Evolutionary conservation across 2,888 invertebrate genomes (phyloP), one percentile per base, ranked within the genome.

Genomic region (Vesta saturnalis): DNA sequence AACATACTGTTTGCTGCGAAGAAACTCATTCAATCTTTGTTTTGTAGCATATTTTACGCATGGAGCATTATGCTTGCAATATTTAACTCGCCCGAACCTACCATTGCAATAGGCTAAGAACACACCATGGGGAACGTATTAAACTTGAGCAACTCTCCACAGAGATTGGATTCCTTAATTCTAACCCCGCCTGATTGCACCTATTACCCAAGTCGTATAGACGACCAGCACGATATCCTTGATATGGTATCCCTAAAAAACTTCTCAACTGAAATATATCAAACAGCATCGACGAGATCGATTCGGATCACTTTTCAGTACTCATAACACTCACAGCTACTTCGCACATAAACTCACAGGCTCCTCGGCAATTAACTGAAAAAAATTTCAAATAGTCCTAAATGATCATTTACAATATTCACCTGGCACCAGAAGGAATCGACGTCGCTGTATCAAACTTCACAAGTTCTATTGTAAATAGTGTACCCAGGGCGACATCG

Each of bases 351-450:
- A 60, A 60, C 2, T 21, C 47, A 60, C 60, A 60, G 15, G 22
- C 23, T 60, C 60, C 47, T 60, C 60, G 49, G 39, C 57, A 57
- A 57, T 39, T 39, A 57, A 39, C 18, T 57, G 35, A 19, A 39
- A 57, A 59, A 10, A 59, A 46, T n/a, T 59, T 59, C 55, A 55
- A 55, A 55, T 15, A 55, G 55, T 18, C 46, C 21, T 59, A 59
- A 59, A 46, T 46, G 22, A 43, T 1, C 43, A 59, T 35, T 21
- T 46, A 21, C 19, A 59, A 59, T 21, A 46, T 16, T 58, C n/a
- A n/a, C n/a, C n/a, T n/a, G n/a, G n/a, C 57, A 58, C 46, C 58
- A 21, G 43, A 59, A 2, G 46, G 22, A 46, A 59, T 59, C 12
- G 47, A 47, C 16, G 5, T 3, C 12, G 43, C 43, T n/a, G 14